These are phyloP conservation scores for Siderastrea siderea DNA, from an alignment of 92 coral and sea anemone genomes.

Conservation along the genomic window DNA sequence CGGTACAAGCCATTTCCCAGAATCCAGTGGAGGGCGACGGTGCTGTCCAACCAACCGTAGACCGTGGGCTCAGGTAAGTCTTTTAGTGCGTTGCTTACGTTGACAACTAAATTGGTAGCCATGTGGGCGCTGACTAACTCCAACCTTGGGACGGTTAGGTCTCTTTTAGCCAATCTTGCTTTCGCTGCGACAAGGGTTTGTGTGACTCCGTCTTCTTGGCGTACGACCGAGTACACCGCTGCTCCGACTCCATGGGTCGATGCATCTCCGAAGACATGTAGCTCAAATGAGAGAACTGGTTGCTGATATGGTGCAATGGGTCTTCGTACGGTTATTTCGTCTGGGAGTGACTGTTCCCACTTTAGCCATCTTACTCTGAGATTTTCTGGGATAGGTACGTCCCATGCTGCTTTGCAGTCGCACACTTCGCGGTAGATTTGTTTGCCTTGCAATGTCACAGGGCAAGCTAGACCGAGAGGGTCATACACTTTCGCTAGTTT, in stretches of 20 bases:
- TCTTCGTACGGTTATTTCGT: background rate
- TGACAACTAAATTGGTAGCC: constrained; percentile 51
- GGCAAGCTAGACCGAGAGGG: constrained; percentile 18
- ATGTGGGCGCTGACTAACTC: constrained; percentile 59
- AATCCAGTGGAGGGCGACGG: constrained; percentile 67
- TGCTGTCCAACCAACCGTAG: constrained; percentile 46
- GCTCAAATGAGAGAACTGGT: constrained; percentile 34
- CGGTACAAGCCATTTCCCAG: constrained; percentile 42
- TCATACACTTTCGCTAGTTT: constrained; percentile 37
- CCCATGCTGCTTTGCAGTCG: constrained; percentile 52
- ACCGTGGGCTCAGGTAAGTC: background rate
- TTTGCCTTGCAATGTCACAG: constrained; percentile 41
- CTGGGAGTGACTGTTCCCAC: constrained; percentile 41
- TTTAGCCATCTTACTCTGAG: constrained; percentile 21
- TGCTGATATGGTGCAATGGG: constrained; percentile 34
- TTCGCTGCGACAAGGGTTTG: constrained; percentile 45
- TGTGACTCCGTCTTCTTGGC: constrained; percentile 37
- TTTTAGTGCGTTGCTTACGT: constrained; percentile 26
- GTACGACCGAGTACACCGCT: constrained; percentile 46
- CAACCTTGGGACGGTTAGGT: constrained; percentile 43
- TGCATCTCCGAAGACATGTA: constrained; percentile 56
- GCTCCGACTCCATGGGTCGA: constrained; percentile 34
- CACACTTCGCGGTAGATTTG: constrained; percentile 57
- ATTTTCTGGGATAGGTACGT: constrained; percentile 11
- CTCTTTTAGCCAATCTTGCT: constrained; percentile 51